These are phyloP conservation scores for Subacronicta megacephala DNA, from an alignment of 2,888 invertebrate genomes.

Conservation along the genomic window DNA sequence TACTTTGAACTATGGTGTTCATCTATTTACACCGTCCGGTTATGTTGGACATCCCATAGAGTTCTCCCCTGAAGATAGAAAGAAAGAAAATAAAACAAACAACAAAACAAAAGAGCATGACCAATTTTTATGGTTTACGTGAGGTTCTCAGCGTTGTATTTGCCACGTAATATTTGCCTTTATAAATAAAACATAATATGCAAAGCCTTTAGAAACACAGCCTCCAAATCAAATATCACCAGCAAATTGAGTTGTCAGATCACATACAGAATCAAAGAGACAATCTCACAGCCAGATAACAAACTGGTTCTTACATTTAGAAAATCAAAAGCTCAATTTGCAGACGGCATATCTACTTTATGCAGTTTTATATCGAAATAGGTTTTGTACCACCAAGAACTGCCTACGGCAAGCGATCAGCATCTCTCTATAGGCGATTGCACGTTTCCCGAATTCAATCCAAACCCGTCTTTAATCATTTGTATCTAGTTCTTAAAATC, in stretches of 20 bases:
- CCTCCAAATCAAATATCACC: not conserved
- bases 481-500: constrained; percentile 54
- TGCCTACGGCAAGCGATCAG: constrained; percentile 70
- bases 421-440: constrained; percentile 45
- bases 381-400: constrained; percentile 62
- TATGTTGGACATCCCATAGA: too few relatives aligned
- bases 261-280: constrained; percentile 4
- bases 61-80: too few relatives aligned
- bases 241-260: constrained; percentile 38
- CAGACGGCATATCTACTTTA: constrained; percentile 44
- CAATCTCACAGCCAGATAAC: constrained; percentile 1
- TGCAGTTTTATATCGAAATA: constrained; percentile 64
- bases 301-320: constrained; percentile 34
- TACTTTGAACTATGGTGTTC: too few relatives aligned
- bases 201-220: not conserved
- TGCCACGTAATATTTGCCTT: too few relatives aligned
- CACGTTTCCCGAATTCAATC: constrained; percentile 23
- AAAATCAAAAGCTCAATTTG: constrained; percentile 63
- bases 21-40: too few relatives aligned
- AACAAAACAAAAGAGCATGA: too few relatives aligned
- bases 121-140: too few relatives aligned
- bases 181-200: too few relatives aligned
- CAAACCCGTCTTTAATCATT: constrained; percentile 58
- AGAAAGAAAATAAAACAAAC: too few relatives aligned
- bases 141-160: too few relatives aligned